These are phyloP conservation scores for Ametastegia equiseti DNA, from an alignment of 2,888 invertebrate species.

Conservation along the genomic window DNA sequence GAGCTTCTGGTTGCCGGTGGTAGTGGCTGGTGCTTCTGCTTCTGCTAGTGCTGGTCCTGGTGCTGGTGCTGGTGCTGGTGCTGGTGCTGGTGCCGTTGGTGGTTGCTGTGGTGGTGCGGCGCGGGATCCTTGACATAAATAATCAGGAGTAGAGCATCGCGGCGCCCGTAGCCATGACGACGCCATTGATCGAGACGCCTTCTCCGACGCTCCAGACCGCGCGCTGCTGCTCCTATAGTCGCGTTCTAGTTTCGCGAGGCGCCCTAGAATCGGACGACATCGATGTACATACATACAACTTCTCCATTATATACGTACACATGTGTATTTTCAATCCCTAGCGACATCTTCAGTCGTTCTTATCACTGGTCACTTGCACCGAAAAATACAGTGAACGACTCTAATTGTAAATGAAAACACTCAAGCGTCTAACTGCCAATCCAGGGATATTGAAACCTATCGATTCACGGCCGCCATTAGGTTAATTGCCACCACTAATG, in stretches of 20 bases:
- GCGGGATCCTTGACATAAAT: constrained; percentile 73
- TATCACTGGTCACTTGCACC: not conserved
- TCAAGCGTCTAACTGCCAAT: too few species aligned
- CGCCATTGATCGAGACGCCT: constrained; percentile 61
- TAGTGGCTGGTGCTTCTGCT: too few species aligned
- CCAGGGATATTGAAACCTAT: too few species aligned
- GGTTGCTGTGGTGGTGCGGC: constrained; percentile 52
- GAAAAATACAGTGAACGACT: too few species aligned
- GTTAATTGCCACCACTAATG: too few species aligned
- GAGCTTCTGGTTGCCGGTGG: not conserved
- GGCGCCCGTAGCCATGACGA: constrained; percentile 62
- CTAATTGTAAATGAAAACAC: too few species aligned
- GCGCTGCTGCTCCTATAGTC: constrained; percentile 10
- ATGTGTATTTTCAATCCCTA: not conserved
- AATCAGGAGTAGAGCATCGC: constrained; percentile 71
- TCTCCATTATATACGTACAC: not conserved
- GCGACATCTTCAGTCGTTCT: not conserved
- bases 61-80: not conserved
- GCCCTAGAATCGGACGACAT: constrained; percentile 31
- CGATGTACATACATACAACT: not conserved
- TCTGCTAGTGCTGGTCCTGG: too few species aligned
- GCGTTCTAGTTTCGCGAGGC: constrained; percentile 43
- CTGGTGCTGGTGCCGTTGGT: constrained; percentile 50
- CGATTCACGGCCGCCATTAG: too few species aligned
- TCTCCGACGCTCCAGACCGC: constrained; percentile 44